These are phyloP conservation scores for Vidua macroura DNA, from an alignment of 2,113 vertebrate genomes.

Conservation along the genomic window DNA sequence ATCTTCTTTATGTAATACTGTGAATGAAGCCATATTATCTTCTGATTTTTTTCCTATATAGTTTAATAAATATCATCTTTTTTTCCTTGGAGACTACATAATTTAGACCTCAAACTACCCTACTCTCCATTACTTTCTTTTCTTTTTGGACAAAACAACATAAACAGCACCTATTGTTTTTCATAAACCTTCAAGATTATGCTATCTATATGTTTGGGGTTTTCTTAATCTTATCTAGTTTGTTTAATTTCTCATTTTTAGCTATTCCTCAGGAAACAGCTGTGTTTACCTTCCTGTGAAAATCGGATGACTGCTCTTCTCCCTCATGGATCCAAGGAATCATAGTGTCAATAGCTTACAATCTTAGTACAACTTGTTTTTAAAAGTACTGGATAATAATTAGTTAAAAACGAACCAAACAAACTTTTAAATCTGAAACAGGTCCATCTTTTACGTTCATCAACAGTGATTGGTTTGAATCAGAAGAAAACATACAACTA, in stretches of 20 bases:
- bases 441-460: not conserved
- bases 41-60: conserved; percentile 71
- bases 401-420: not conserved
- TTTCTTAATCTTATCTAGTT: conserved; percentile 26
- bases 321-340: not conserved
- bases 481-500: not conserved
- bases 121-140: not conserved
- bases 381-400: not conserved
- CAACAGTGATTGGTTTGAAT: not conserved
- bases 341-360: not conserved
- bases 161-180: conserved; percentile 45
- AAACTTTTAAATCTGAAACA: not conserved
- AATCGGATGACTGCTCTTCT: not conserved
- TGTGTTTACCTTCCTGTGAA: not conserved
- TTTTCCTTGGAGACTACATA: conserved; percentile 67
- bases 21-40: conserved; percentile 79
- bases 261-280: not conserved
- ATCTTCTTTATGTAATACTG: conserved; percentile 80
- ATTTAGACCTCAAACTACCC: conserved; percentile 74
- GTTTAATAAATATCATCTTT: conserved; percentile 75
- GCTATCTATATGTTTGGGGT: not conserved
- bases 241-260: conserved; percentile 35
- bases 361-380: not conserved
- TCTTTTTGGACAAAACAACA: conserved; percentile 10
- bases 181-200: conserved; percentile 28